These are phyloP conservation scores for Lasiurus cinereus DNA, from an alignment of 2,113 vertebrate species.

Conservation along the genomic window DNA sequence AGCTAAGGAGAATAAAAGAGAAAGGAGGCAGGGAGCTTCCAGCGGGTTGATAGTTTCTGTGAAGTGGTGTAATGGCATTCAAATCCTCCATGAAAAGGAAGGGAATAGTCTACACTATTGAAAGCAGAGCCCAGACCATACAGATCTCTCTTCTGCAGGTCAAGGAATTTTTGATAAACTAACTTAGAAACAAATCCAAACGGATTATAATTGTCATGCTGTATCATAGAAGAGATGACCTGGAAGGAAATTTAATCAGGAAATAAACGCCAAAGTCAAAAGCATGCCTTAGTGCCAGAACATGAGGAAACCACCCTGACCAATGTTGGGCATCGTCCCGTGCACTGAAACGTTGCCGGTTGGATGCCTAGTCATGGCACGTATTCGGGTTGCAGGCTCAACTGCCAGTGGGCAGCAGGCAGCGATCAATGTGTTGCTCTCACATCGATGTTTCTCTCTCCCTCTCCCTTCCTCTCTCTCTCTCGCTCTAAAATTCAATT, in stretches of 20 bases:
- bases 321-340: neutral
- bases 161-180: conserved; percentile 11
- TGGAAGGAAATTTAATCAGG: conserved; percentile 65
- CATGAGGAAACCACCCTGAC: neutral
- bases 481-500: neutral
- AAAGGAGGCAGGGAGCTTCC: neutral
- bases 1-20: neutral
- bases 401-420: neutral
- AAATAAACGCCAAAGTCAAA: conserved; percentile 73
- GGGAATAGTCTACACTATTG: neutral
- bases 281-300: conserved; percentile 30
- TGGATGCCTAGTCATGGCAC: neutral
- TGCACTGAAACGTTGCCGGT: neutral
- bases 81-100: conserved; percentile 56
- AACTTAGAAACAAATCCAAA: conserved; percentile 65
- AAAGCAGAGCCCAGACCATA: neutral
- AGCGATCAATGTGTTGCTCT: neutral
- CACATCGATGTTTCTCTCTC: neutral
- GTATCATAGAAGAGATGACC: conserved; percentile 27
- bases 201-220: conserved; percentile 34
- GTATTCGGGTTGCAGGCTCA: neutral
- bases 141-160: neutral
- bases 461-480: neutral
- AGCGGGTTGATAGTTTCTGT: neutral
- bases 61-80: neutral